phyloP scores from a whole-genome alignment of 1,140 invertebrate species.

The Drosophila rhopaloa region DNA sequence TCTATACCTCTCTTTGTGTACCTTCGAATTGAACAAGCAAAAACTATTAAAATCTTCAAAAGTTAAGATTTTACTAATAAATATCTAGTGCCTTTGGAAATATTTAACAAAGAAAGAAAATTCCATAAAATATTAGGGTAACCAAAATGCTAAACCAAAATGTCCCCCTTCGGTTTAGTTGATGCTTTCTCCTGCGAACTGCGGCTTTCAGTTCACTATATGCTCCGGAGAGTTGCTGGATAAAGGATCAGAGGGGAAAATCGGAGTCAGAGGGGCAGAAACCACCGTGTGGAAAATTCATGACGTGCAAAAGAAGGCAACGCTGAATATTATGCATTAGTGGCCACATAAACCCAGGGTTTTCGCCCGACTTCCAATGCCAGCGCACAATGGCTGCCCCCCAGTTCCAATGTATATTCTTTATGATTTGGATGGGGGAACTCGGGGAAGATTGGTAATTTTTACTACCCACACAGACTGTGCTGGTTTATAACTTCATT shows the following conservation, averaged over 20 bases:
- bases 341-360: slow-evolving; percentile 35
- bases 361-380: slow-evolving; percentile 15
- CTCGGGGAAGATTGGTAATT: slow-evolving; percentile 43
- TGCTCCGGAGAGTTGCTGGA: slow-evolving; percentile 10
- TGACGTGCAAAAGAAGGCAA: slow-evolving; percentile 73
- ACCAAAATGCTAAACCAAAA: background rate
- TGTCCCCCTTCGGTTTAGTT: background rate
- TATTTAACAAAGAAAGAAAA: no score
- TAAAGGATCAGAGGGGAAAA: slow-evolving; percentile 1
- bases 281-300: slow-evolving; percentile 68
- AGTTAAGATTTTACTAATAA: no score
- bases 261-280: slow-evolving; percentile 3
- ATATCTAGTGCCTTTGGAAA: no score
- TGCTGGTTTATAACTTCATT: slow-evolving; percentile 77
- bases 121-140: background rate
- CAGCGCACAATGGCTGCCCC: slow-evolving; percentile 42
- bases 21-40: no score
- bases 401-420: slow-evolving; percentile 52
- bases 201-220: slow-evolving; percentile 11
- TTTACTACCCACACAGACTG: slow-evolving; percentile 62
- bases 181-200: background rate
- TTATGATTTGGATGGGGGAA: slow-evolving; percentile 42
- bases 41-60: no score
- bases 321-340: slow-evolving; percentile 78
- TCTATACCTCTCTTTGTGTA: no score